phyloP scores from a whole-genome alignment of 2,113 vertebrate genomes.

The Embiotoca jacksoni region DNA sequence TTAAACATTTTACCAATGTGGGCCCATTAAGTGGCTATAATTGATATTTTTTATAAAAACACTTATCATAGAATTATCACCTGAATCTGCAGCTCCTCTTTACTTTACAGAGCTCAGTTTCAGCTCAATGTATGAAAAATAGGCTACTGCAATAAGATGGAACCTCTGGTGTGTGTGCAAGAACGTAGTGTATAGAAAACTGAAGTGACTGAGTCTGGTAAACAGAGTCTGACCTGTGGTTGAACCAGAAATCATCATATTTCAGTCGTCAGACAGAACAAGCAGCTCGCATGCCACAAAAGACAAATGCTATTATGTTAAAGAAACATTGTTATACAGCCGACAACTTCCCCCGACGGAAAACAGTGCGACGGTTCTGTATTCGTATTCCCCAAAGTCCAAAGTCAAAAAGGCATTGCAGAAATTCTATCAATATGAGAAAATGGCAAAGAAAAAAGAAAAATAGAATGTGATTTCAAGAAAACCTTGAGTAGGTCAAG shows the following conservation, averaged over 20 bases:
- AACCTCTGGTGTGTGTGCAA: background rate
- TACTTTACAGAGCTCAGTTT: background rate
- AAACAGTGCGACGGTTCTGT: no score
- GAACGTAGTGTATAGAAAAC: background rate
- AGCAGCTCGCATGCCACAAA: background rate
- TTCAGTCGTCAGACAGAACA: slow-evolving; percentile 17
- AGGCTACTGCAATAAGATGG: background rate
- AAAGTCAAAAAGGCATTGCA: no score
- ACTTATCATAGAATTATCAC: background rate
- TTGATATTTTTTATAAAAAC: no score
- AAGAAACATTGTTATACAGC: slow-evolving; percentile 1
- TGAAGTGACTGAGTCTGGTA: slow-evolving; percentile 10
- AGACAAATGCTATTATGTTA: slow-evolving; percentile 11
- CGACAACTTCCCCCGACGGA: background rate
- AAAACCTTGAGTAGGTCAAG: no score
- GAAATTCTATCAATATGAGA: no score
- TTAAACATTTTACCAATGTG: no score
- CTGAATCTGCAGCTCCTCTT: background rate
- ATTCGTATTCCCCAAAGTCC: no score
- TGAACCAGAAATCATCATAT: slow-evolving; percentile 32
- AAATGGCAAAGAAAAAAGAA: no score
- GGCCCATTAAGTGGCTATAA: no score
- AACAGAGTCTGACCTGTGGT: slow-evolving; percentile 31
- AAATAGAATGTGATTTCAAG: no score
- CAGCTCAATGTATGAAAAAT: background rate